A percentile compares a stretch with the other conserved stretches of the same genome.
Conservation (phyloP, 2,797 vertebrate genomes). For the Bucorvus abyssinicus region DNA sequence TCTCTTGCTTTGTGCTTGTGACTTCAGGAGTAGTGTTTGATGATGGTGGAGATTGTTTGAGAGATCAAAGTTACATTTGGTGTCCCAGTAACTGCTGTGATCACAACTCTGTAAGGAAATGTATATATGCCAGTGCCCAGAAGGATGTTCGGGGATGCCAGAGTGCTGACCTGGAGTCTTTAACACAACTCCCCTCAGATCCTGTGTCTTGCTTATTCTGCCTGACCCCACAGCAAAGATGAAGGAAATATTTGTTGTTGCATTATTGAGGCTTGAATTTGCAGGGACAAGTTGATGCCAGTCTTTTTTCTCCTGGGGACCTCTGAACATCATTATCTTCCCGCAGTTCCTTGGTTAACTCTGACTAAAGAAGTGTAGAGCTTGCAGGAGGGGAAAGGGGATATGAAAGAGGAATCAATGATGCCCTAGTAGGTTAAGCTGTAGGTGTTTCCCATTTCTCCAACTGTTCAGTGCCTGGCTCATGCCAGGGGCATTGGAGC, state of each 20-base stretch:
- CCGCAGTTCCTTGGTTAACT: background rate
- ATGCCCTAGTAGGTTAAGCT: background rate
- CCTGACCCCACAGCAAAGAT: background rate
- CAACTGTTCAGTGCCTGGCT: background rate
- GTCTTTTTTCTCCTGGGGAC: background rate
- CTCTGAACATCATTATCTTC: background rate
- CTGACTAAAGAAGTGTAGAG: background rate
- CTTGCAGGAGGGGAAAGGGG: background rate
- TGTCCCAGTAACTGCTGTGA: background rate
- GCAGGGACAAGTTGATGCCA: background rate
- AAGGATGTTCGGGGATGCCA: background rate
- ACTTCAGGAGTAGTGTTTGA: background rate
- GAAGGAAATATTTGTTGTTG: background rate
- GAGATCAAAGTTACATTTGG: background rate
- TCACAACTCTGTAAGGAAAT: background rate
- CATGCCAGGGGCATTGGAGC: background rate
- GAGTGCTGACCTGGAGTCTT: background rate
- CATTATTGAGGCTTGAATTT: background rate
- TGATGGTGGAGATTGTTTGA: background rate
- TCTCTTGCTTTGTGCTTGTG: background rate
- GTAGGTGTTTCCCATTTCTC: background rate
- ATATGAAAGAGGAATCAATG: background rate
- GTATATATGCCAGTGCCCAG: background rate
- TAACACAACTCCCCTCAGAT: background rate
- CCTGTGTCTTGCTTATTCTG: background rate